Percentiles rank a stretch among this genome's conserved stretches.
These are phyloP conservation scores for Tenualosa ilisha DNA, from an alignment of 2,797 vertebrate species.

Conservation along the genomic window DNA sequence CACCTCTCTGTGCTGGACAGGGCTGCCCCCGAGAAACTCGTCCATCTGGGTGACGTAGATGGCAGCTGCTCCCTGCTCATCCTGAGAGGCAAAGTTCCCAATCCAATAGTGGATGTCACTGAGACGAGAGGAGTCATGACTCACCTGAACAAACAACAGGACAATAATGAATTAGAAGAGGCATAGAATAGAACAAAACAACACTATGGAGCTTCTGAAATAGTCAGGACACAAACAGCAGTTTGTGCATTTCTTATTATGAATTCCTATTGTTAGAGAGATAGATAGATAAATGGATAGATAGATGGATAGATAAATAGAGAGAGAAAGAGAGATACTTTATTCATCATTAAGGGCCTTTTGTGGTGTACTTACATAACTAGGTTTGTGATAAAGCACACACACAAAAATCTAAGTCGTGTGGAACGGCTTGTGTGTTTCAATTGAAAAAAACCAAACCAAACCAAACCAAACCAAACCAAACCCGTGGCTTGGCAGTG, in stretches of 20 bases:
- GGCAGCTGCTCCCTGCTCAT: conserved; percentile 86
- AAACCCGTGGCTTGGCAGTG: not conserved
- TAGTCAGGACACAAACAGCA: not conserved
- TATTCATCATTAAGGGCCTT: no score
- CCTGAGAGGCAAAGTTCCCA: conserved; percentile 80
- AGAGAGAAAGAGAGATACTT: no score
- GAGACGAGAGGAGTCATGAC: conserved; percentile 57
- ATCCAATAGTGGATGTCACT: conserved; percentile 89
- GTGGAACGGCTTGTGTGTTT: not conserved
- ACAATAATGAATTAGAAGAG: no score
- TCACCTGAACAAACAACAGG: conserved; percentile 58
- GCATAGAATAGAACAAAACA: not conserved
- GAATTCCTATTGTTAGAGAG: not conserved
- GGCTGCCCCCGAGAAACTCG: conserved; percentile 73
- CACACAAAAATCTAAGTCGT: not conserved
- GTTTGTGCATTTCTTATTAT: not conserved
- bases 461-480: not conserved
- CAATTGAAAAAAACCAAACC: no score
- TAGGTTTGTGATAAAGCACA: no score
- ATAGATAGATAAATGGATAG: no score
- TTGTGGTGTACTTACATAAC: no score
- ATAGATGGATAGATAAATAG: no score
- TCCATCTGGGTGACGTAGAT: conserved; percentile 85
- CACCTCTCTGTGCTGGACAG: conserved; percentile 85
- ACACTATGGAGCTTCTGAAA: not conserved